Conservation (phyloP, 2,888 invertebrate genomes). For the Biston stratarius region DNA sequence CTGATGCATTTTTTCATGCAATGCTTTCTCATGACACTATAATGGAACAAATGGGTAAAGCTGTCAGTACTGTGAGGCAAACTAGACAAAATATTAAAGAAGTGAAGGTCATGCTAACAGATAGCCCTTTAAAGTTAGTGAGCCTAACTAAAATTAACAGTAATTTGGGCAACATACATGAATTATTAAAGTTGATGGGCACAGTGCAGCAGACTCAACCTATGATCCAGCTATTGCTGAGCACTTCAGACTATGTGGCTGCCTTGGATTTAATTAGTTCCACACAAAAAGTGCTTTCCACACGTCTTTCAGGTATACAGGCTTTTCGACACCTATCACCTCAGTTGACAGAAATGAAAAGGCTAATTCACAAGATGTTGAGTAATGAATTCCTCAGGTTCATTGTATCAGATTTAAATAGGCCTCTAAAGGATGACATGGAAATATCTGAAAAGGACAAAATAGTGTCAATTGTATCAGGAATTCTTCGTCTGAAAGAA, state of each 20-base stretch:
- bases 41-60: conserved; percentile 96
- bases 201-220: conserved; percentile 99
- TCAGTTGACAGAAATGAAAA: conserved; percentile 97
- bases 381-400: conserved; percentile 97
- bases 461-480: conserved; percentile 94
- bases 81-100: conserved; percentile 91
- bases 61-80: conserved; percentile 91
- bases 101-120: conserved; percentile 92
- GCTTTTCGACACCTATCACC: conserved; percentile 98
- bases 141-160: conserved; percentile 88
- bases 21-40: conserved; percentile 99
- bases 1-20: conserved; percentile 98
- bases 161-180: conserved; percentile 89
- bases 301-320: conserved; percentile 96
- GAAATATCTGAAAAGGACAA: conserved; percentile 93
- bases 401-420: conserved; percentile 95
- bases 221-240: conserved; percentile 96
- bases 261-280: conserved; percentile 98
- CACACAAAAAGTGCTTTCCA: conserved; percentile 96
- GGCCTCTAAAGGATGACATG: conserved; percentile 88
- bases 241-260: conserved; percentile 98
- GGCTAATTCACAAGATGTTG: conserved; percentile 98
- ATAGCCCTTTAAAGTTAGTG: conserved; percentile 92
- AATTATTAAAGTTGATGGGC: conserved; percentile 95
- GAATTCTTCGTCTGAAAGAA: conserved; percentile 94